Conservation (phyloP, 2,797 vertebrate species). For the Acomys russatus region DNA sequence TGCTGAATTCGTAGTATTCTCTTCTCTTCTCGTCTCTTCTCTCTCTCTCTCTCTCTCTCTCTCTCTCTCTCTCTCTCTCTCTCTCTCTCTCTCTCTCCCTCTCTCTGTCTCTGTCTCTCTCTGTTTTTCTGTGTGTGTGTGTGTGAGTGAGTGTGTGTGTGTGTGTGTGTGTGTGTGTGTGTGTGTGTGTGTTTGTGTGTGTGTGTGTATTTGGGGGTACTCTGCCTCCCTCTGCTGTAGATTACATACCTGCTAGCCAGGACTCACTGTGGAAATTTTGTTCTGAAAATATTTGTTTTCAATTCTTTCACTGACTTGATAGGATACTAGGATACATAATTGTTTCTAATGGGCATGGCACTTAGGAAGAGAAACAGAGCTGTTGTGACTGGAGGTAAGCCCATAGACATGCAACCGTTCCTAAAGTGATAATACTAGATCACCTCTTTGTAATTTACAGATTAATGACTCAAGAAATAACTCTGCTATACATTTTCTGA, state of each 20-base stretch:
- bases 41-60: no score
- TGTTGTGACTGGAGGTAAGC: conserved; percentile 27
- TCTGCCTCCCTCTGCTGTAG: not conserved
- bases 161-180: not conserved
- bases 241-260: not conserved
- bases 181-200: not conserved
- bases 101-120: no score
- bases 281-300: not conserved
- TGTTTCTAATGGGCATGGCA: not conserved
- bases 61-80: no score
- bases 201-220: not conserved
- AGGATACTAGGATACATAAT: not conserved
- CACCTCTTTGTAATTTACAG: conserved; percentile 62
- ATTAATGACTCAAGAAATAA: not conserved
- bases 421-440: not conserved
- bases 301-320: not conserved
- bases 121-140: no score
- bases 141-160: no score
- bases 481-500: conserved; percentile 16
- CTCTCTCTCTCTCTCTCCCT: no score
- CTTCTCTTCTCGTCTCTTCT: no score
- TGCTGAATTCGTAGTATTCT: not conserved
- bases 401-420: conserved; percentile 20
- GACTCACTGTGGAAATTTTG: not conserved
- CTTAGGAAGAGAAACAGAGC: conserved; percentile 38